Base-by-base conservation (phyloP, 2,113 vertebrate species). In the Zosterops pallidus region DNA sequence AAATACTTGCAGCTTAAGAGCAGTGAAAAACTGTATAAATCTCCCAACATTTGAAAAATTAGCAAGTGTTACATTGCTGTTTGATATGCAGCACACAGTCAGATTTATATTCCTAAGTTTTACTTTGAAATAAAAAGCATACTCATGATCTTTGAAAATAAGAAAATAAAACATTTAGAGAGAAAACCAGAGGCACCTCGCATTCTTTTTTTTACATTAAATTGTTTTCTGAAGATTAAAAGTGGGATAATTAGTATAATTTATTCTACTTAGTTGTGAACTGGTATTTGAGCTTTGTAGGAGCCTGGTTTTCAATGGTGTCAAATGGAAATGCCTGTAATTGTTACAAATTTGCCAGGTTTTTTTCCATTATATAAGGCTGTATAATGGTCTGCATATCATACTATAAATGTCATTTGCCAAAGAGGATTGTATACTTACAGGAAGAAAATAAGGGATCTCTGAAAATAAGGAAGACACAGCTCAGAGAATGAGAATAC, bases 31-130 rank as follows among this genome's bases (percentile, higher is more conserved):
- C 89, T 95, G 89, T 86, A 86, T 82, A 90, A 93, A 96, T 68
- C 65, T 91, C 79, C 22, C 67, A 75, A 82, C 23, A 37, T 60
- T 17, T 90, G 64, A 94, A 91, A 98, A 96, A 96, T 96, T 76
- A 97, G 67, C 90, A 97, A 93, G 83, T 83, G 78, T 83, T 92
- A 85, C 50, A 86, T 93, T 78, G 63, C 57, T 46, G 13, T 87
- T 94, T 83, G 85, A 41, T 83, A 89, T 91, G 80, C 86, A 94
- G 63, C 80, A 77, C 23, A 29, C 8, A 68, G 65, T 83, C 87
- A 53, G 62, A 97, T 94, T 94, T 97, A 91, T 64, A 91, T 53
- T 74, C 57, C 35, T 77, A 62, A 68, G 63, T 94, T 83, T 92
- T 59, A 80, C 79, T 79, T 92, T 76, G 31, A 78, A 85, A 87